Base-by-base conservation (phyloP, 2,888 invertebrate genomes). In the Actias luna region DNA sequence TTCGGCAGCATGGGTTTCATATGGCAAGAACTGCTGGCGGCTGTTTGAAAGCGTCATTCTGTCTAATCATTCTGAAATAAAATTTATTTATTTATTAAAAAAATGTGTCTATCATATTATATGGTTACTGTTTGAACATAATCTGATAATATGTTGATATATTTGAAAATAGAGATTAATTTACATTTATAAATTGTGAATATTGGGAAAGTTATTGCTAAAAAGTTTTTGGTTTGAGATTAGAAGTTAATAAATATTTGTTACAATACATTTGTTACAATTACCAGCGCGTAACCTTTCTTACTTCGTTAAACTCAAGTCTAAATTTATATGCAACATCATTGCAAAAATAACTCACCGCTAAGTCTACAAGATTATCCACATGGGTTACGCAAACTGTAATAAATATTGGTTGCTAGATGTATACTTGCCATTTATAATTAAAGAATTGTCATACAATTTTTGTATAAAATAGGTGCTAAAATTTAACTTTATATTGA, bases 1-100 rank as follows among this genome's bases (percentile, higher is more conserved):
- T 67, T 92, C 93, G 57, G 91, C 79, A 8, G 84, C 81, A 35
- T 93, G 92, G 1, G 89, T 76, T 71, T 94, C 94, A 69, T 93
- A 94, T 0, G 94, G 92, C 67, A 94, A 82, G 76, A 95, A 95
- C 79, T 95, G 94, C 68, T 94, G 93, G 66, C 94, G 90, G 74
- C 93, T 94, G 50, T 83, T 90, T 58, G 93, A 91, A 59, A 93
- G 81, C 63, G 90, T 82, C 93, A 93, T 93, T 64, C 70, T 79
- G 73, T 64, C 75, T 72, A 69, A 66, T 78, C 82, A 84, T 83
- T 74, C 90, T 90, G 83, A 63, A 83, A 85, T 69, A 68, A 77
- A 59, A 63, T 22, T 55, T 5, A 16, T 25, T 4, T 5, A 1
- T 50, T 22, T 50, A 25, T 42, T 0, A 42, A 42, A 18, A 7